These are phyloP conservation scores for Rhopilema esculentum DNA, from an alignment of 30 jellyfish, hydroid and myxozoan genomes.

Conservation along the genomic window DNA sequence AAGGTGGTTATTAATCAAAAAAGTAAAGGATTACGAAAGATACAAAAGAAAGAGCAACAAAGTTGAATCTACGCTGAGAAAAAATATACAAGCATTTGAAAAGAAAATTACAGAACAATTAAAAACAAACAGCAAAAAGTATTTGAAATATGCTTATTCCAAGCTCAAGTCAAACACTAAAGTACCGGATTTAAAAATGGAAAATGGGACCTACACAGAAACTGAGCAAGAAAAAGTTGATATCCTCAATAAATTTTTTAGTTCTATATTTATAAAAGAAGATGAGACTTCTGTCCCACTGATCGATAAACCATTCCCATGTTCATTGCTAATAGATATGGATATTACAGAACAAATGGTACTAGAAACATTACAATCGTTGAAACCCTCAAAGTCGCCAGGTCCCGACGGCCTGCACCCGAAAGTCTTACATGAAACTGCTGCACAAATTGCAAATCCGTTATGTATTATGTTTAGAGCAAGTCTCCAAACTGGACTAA, in stretches of 20 bases:
- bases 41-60: no score
- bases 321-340: not conserved
- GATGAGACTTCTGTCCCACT: not conserved
- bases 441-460: not conserved
- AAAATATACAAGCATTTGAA: no score
- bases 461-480: not conserved
- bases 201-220: not conserved
- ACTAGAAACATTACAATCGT: not conserved
- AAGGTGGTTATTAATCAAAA: no score
- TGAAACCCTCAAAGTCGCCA: not conserved
- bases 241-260: not conserved
- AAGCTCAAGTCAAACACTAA: no score
- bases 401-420: not conserved
- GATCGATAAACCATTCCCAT: not conserved
- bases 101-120: no score
- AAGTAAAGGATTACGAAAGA: no score
- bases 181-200: no score
- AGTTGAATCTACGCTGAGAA: no score
- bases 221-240: constrained; percentile 8
- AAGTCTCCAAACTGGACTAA: not conserved
- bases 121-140: no score
- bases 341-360: not conserved
- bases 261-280: not conserved
- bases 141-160: no score
- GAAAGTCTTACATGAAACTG: not conserved